These are phyloP conservation scores for Rhimphoctona megacephalus DNA, from an alignment of 2,888 invertebrate genomes.

Conservation along the genomic window DNA sequence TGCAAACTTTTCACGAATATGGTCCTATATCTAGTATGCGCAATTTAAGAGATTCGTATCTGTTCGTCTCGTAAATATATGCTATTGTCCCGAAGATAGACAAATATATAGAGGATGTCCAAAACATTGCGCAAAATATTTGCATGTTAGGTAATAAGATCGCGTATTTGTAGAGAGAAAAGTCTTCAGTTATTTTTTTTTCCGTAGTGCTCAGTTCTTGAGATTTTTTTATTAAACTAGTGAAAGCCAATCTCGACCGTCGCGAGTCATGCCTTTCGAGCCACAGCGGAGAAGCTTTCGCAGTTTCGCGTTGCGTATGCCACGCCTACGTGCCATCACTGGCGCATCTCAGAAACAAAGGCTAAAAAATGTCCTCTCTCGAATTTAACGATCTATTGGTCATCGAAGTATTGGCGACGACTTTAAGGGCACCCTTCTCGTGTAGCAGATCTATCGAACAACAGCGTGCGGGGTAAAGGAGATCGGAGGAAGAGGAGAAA, in stretches of 20 bases:
- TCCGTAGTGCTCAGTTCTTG: too few species aligned
- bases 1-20: slow-evolving; percentile 13
- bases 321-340: background rate
- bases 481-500: slow-evolving; percentile 36
- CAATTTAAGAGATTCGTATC: slow-evolving; percentile 33
- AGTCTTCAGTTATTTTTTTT: background rate
- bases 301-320: background rate
- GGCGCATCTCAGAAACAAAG: background rate
- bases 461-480: slow-evolving; percentile 9
- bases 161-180: background rate
- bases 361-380: background rate
- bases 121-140: background rate
- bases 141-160: background rate
- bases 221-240: too few species aligned
- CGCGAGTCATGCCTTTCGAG: background rate
- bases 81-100: background rate
- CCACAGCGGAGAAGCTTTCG: background rate
- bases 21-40: background rate
- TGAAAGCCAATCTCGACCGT: background rate
- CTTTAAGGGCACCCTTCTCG: background rate
- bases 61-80: slow-evolving; percentile 14
- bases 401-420: background rate
- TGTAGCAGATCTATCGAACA: slow-evolving; percentile 19
- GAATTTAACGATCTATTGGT: background rate
- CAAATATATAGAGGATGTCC: background rate